Percentiles rank a stretch among this genome's conserved stretches.
These are phyloP conservation scores for Pachyuromys duprasi DNA, from an alignment of 2,797 vertebrate species.

Conservation along the genomic window DNA sequence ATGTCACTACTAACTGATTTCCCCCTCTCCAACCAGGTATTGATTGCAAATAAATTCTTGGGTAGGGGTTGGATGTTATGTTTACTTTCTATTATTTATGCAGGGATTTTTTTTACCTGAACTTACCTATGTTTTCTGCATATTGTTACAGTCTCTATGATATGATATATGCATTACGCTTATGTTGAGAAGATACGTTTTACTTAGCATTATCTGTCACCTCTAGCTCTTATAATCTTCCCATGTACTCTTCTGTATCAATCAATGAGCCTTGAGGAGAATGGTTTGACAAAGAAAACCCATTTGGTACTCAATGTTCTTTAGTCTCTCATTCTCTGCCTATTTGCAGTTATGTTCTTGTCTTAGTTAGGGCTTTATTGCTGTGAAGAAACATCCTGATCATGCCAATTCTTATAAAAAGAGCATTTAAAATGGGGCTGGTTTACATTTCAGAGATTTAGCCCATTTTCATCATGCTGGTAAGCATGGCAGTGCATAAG, in stretches of 20 bases:
- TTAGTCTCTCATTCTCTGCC: background rate
- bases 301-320: background rate
- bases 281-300: background rate
- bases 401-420: too few relatives aligned
- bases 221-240: background rate
- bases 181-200: background rate
- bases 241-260: background rate
- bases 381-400: too few relatives aligned
- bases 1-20: background rate
- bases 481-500: too few relatives aligned
- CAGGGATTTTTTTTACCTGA: background rate
- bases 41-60: background rate
- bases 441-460: too few relatives aligned
- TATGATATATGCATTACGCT: background rate
- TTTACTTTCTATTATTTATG: background rate
- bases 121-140: background rate
- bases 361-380: too few relatives aligned
- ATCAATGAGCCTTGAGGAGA: background rate
- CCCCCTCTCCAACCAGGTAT: background rate
- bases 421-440: too few relatives aligned
- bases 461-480: too few relatives aligned
- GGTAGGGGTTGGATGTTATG: background rate
- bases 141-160: background rate
- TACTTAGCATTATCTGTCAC: background rate
- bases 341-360: background rate